Evolutionary conservation across 2,888 invertebrate species (phyloP), one percentile per base, ranked within the genome.

Genomic region (Yponomeuta malinellus): DNA sequence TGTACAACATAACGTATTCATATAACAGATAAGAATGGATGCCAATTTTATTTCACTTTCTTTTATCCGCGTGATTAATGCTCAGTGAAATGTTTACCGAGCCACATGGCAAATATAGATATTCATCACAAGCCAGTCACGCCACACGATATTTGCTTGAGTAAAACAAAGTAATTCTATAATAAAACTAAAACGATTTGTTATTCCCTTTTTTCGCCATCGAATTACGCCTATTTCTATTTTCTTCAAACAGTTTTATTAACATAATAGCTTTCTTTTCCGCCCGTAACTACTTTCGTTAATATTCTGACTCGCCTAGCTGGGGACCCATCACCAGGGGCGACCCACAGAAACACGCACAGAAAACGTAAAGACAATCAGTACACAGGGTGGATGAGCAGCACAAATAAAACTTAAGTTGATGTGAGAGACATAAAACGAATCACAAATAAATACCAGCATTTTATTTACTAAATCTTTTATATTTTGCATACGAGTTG

Each of bases 211-310:
- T 85, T 84, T 84, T 83, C 12, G 83, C 83, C 86, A 86, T 85
- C 85, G 82, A 79, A 84, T 88, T 86, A 90, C 86, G 87, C 88
- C 90, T 87, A 83, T 87, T 87, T 84, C 84, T 89, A 91, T 92
- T 90, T 92, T 89, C 89, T 87, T 87, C 88, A 87, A 90, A 90
- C 89, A 88, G 88, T 89, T 91, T 89, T 86, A 92, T 92, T 92
- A 90, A 90, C 92, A 92, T 92, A 92, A 92, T 90, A 87, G 90
- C 90, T 89, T 90, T 92, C 89, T 89, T 90, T 59, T 43, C 43
- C 43, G 52, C 89, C 84, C 81, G 86, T 88, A 87, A 88, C 87
- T 90, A 90, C 89, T 91, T 90, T 88, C 84, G 86, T 90, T 89
- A 91, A 91, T 90, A 90, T 91, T 90, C 86, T 87, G 89, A 90